Evolutionary conservation across 2,888 invertebrate species (phyloP), one percentile per base, ranked within the genome.

Genomic region (Eupithecia exiguata): DNA sequence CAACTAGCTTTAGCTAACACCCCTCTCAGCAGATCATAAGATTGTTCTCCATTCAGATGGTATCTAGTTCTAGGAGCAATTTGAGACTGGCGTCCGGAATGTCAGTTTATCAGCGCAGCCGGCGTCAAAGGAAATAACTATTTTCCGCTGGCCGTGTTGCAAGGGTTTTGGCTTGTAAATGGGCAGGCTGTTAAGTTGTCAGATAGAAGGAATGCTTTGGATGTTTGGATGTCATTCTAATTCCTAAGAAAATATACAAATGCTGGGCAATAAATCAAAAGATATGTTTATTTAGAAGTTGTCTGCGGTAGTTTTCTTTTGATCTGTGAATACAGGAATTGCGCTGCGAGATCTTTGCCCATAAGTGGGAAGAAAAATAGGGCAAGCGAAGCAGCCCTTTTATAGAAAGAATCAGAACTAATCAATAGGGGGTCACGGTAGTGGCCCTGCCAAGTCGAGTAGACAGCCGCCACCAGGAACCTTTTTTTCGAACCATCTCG

Each of bases 51-150:
- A 81, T 82, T 82, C 82, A 80, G 86, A 88, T 83, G 79, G 84
- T 88, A 89, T 86, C 81, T 79, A 82, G 84, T 85, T 86, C 84
- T 84, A 86, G 87, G 86, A 85, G 86, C 87, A 88, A 89, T 91
- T 89, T 86, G 84, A 89, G 87, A 84, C 84, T 83, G 86, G 85
- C 81, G 86, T 83, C 85, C 79, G 79, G 84, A 85, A 87, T 87
- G 83, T 86, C 82, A 84, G 84, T 85, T 87, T 89, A 86, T 87
- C 83, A 84, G 82, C 83, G 80, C 77, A 79, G 80, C 78, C 76
- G 74, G 76, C 84, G 84, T 84, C 83, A 84, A 82, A 81, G 84
- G 72, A 72, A 80, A 80, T 81, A 84, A 83, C 83, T 82, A 78
- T 81, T 84, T 85, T 83, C 83, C 82, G 82, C 80, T 82, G 82